These are phyloP conservation scores for Stichodactyla mertensii DNA, from an alignment of 64 coral and sea anemone genomes.

Conservation along the genomic window DNA sequence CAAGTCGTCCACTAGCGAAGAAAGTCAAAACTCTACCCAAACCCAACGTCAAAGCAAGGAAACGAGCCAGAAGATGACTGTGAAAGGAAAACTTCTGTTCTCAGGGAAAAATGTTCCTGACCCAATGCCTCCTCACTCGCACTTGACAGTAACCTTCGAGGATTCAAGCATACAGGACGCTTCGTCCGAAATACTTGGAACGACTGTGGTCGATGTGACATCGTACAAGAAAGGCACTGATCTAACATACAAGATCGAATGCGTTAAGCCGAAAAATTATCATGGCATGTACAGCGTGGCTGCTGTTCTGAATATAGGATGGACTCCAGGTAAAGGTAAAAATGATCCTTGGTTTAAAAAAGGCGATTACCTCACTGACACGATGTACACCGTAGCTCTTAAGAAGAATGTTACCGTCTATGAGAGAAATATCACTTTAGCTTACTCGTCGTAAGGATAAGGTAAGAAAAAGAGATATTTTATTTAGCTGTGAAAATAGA, in stretches of 20 bases:
- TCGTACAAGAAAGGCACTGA: constrained; percentile 25
- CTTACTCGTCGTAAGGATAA: constrained; percentile 6
- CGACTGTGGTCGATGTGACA: constrained; percentile 35
- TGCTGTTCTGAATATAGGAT: constrained; percentile 76
- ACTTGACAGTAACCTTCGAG: constrained; percentile 59
- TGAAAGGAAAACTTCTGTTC: constrained; percentile 60
- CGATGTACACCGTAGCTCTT: constrained; percentile 29
- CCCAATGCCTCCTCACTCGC: constrained; percentile 33
- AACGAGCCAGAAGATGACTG: constrained; percentile 12
- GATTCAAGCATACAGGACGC: constrained; percentile 44
- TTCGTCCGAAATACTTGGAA: constrained; percentile 14
- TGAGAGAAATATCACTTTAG: constrained; percentile 41
- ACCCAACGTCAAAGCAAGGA: not conserved
- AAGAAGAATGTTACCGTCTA: constrained; percentile 21
- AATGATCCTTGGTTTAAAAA: constrained; percentile 47
- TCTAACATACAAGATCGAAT: constrained; percentile 46
- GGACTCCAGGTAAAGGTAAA: constrained; percentile 18
- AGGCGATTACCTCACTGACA: constrained; percentile 58
- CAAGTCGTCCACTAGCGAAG: not conserved
- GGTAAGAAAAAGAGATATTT: not conserved
- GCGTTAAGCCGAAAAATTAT: constrained; percentile 21
- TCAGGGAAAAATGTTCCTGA: constrained; percentile 27
- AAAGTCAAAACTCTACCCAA: not conserved
- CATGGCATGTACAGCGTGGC: constrained; percentile 58
- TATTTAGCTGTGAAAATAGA: not conserved